Base-by-base conservation (phyloP, 2,888 invertebrate species). In the Scaptomyza parva region DNA sequence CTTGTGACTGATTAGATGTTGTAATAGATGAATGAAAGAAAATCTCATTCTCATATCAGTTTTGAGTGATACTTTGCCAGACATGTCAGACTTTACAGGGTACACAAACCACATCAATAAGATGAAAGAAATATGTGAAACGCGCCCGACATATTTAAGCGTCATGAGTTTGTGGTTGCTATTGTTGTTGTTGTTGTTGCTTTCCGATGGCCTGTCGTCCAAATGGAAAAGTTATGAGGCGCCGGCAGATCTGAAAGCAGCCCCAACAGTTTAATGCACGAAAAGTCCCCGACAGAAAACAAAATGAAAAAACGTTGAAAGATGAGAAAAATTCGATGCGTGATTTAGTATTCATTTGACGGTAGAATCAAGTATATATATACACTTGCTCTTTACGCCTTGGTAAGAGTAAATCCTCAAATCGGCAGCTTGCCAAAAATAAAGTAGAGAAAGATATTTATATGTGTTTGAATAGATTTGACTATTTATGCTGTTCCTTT, bases 201-300 rank as follows among this genome's bases (percentile, higher is more conserved):
- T 53, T 33, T 47, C 41, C 54, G 12, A 7, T 14, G 17, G 45
- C 8, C 17, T 41, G 62, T 12, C 55, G 65, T 60, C 62, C 64
- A 63, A 68, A 68, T 62, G 65, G 64, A 61, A 75, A 80, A 77
- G 71, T 78, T 75, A 72, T 72, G 70, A 65, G 79, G 73, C 73
- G 79, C 79, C 79, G 50, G 48, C 40, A 67, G 67, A 58, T 41
- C 51, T 60, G 43, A 57, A 52, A 35, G 30, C 73, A 57, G 63
- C 68, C 68, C 48, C 30, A 72, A 40, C 59, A 37, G 73, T 68
- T 72, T 63, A 40, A 61, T 30, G 44, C 35, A 41, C 24, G 3
- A 37, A 30, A 8, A 20, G n/a, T n/a, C n/a, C n/a, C n/a, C n/a
- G n/a, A n/a, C n/a, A n/a, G n/a, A 28, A 12, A 12, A 24, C 0